Percentiles rank a stretch among this genome's conserved stretches.
Evolutionary conservation across 2,797 vertebrate species (phyloP).

Genomic region (Leptodactylus fallax): DNA sequence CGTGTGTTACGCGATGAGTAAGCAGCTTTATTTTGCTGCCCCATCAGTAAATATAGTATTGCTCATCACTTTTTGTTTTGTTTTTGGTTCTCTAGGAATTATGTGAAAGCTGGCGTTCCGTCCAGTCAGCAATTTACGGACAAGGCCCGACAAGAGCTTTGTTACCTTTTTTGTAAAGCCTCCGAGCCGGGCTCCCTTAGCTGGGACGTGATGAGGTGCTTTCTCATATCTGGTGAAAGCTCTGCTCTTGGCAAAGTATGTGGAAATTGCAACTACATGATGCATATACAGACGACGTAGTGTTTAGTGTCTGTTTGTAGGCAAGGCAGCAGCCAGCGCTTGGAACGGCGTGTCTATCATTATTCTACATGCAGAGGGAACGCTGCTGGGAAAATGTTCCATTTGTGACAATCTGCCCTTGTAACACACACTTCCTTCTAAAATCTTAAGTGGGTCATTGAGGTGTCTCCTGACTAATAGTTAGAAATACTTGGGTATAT

Average conservation of each 20-base stretch:
- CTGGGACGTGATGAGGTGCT: conserved; percentile 11
- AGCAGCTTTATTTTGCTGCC: conserved; percentile 57
- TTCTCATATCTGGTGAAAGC: conserved; percentile 18
- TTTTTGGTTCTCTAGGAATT: conserved; percentile 59
- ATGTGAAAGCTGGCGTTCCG: conserved; percentile 39
- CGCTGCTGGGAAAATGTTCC: not conserved
- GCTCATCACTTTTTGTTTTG: conserved; percentile 54
- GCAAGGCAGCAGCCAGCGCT: conserved; percentile 25
- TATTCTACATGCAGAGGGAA: not conserved
- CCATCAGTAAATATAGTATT: conserved; percentile 52
- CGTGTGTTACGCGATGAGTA: conserved; percentile 34
- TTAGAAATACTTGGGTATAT: no score
- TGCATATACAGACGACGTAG: conserved; percentile 36
- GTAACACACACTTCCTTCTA: no score
- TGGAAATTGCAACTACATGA: conserved; percentile 38
- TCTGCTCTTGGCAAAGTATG: conserved; percentile 28
- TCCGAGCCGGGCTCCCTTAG: not conserved
- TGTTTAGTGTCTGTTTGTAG: conserved; percentile 46
- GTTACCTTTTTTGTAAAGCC: conserved; percentile 19
- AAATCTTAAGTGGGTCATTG: not conserved
- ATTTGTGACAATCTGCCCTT: not conserved
- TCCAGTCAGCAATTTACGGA: conserved; percentile 45
- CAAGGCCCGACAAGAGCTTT: conserved; percentile 33
- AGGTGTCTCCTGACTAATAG: no score
- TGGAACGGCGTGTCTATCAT: not conserved